Evolutionary conservation across 2,888 invertebrate species (phyloP), one percentile per base, ranked within the genome.

Genomic region (Teleiodes luculella): DNA sequence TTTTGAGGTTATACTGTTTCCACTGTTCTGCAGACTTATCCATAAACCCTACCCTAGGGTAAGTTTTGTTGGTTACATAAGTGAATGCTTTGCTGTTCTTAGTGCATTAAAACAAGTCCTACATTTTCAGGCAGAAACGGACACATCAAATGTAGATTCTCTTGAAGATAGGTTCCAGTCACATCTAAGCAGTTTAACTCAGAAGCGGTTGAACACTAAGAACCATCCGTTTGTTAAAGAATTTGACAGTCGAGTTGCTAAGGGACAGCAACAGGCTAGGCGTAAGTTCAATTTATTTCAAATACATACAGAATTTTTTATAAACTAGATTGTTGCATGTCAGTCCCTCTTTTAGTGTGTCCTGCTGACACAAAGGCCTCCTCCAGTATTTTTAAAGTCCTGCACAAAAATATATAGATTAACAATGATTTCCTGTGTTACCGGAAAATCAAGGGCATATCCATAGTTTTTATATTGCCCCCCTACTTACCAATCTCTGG

Each of bases 151-250:
- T 62, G 56, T 84, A 4, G 72, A 80, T 16, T 61, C 64, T 2
- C 55, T 88, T 31, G 70, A 84, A 56, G 71, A 77, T 0, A 74
- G 78, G 39, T 86, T 81, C 56, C 60, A 72, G 28, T 53, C 63
- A 0, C 66, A 84, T 43, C 59, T 86, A 7, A 66, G 62, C 18
- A 72, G 59, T 5, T 60, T 85, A 60, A 75, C 80, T 0, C 68
- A 65, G 3, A 75, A 68, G 37, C 54, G 65, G 0, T 59, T 76
- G 0, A 72, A 80, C 57, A 68, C 74, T 0, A 65, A 74, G 11
- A 77, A 72, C 14, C 86, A 88, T 60, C 80, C 81, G 0, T 83
- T 76, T 48, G 78, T 86, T 78, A 52, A 66, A 0, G 80, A 84
- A 54, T 66, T 85, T 13, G 74, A 72, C 30, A 80, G 76, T 33